Base-by-base conservation (phyloP, 2,797 vertebrate genomes). In the Spinibarbus caldwelli region DNA sequence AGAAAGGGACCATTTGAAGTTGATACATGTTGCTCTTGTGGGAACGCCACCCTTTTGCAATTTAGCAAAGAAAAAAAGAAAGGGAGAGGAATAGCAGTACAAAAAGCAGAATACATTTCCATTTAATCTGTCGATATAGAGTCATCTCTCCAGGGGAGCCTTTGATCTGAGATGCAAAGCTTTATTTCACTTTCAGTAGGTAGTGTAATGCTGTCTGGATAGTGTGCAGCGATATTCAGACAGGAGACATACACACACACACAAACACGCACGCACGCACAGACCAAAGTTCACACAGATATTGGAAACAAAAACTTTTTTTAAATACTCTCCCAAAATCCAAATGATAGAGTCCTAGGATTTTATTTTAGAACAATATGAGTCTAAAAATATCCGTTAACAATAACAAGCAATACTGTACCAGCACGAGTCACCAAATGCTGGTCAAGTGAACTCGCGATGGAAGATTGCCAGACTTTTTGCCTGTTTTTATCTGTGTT, bases 91-190 rank as follows among this genome's bases (percentile, higher is more conserved):
- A 71, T 57, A 78, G 62, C 82, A 12, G 83, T 83, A 87, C 86
- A 90, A 87, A 89, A 89, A 86, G 78, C 49, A 54, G 87, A 89
- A 89, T 89, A 89, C 72, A 87, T 89, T 90, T 86, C 88, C 87
- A 88, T 90, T 90, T 90, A 87, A 89, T 89, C 86, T 90, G 85
- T 87, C 81, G 70, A 89, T 90, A 87, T 88, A 88, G 83, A 88
- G 87, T 88, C 80, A 84, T 88, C 86, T 84, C 89, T 89, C 81
- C n/a, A 78, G 64, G 45, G 82, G 23, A 47, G 76, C 78, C 84
- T 87, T 88, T 88, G 86, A 89, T 88, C 87, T 84, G 66, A 68
- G 79, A 85, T 67, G 82, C 71, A 67, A 49, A 77, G 81, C 82
- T 85, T 83, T 85, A 86, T 88, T 82, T 89, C 54, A 38, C 78